These are phyloP conservation scores for Anhinga anhinga DNA, from an alignment of 2,113 vertebrate genomes.

Conservation along the genomic window DNA sequence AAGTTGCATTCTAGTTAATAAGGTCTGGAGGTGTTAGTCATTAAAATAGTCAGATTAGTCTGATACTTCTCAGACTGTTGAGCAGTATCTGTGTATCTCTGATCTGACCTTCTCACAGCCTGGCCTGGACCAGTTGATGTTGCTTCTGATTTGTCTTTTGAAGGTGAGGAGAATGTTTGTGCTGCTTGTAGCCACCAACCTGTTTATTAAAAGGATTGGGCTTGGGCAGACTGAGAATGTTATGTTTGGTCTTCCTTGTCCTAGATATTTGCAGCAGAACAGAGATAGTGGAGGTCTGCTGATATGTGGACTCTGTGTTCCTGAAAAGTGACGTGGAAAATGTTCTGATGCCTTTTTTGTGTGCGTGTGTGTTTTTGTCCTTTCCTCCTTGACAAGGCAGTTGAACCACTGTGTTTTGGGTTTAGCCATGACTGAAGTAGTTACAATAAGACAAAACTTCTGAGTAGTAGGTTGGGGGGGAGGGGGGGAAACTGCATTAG, in stretches of 20 bases:
- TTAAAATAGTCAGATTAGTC: background rate
- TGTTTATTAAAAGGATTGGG: background rate
- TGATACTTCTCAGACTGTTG: too few relatives aligned
- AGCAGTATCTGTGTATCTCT: too few relatives aligned
- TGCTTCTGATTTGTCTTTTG: background rate
- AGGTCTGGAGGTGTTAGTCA: background rate
- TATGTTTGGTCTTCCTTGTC: constrained; percentile 5
- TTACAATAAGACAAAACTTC: background rate
- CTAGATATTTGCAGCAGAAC: background rate
- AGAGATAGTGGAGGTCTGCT: background rate
- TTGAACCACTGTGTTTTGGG: background rate
- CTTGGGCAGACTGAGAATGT: background rate
- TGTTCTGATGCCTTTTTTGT: background rate
- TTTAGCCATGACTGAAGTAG: background rate
- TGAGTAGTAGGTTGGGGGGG: background rate
- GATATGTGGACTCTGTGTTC: background rate
- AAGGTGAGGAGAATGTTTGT: background rate
- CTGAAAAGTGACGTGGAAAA: background rate
- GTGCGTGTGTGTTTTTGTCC: background rate
- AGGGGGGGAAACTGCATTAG: rapidly evolving
- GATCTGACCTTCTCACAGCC: background rate
- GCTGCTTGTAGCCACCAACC: background rate
- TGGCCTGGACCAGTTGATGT: background rate
- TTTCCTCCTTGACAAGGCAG: background rate
- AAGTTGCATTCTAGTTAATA: background rate